A percentile compares a stretch with the other conserved stretches of the same genome.
Evolutionary conservation across 2,888 invertebrate species (phyloP).

Genomic region (Noctua comes): DNA sequence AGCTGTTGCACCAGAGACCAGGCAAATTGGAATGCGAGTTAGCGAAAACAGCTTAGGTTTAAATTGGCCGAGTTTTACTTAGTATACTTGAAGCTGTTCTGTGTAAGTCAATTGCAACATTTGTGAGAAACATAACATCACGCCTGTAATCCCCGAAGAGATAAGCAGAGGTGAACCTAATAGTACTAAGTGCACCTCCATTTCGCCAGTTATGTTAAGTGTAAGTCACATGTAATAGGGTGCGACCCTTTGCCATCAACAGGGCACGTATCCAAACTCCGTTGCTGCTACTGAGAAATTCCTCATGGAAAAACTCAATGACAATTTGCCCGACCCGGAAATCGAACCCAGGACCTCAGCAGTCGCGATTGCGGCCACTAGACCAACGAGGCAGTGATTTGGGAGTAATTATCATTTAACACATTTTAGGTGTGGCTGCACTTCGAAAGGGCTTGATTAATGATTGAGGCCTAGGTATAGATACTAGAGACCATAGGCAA

Average conservation of each 20-base stretch:
- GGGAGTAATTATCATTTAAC: background rate
- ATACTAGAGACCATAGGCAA: background rate
- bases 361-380: background rate
- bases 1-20: background rate
- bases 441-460: background rate
- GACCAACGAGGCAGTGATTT: background rate
- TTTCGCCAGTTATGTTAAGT: background rate
- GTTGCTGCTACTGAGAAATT: no score
- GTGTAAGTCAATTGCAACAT: background rate
- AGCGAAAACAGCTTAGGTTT: constrained; percentile 7
- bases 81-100: background rate
- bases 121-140: background rate
- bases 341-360: background rate
- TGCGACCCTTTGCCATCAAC: no score
- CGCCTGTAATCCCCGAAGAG: background rate
- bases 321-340: no score
- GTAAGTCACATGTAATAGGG: no score
- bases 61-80: background rate
- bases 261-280: no score
- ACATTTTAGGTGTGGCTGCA: background rate
- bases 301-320: no score
- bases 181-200: background rate
- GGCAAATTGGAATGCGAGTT: background rate
- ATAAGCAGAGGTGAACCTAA: background rate
- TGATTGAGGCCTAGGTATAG: background rate